Base-by-base conservation (phyloP, 2,888 invertebrate genomes). In the Drosophila parthenogenetica region DNA sequence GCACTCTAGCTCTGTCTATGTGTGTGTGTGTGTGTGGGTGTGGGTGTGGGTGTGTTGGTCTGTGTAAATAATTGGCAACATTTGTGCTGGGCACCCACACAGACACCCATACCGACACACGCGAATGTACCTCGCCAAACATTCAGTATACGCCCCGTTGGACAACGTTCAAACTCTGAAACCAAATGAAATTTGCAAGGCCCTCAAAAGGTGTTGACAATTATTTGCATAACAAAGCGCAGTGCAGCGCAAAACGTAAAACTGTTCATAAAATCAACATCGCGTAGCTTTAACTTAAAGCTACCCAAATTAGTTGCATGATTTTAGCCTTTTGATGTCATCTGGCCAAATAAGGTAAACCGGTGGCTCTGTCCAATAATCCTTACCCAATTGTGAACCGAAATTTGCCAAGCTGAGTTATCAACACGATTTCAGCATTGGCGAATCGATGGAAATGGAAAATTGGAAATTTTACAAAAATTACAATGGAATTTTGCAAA, bases 201-300 rank as follows among this genome's bases (percentile, higher is more conserved):
- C 89, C 80, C 81, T 73, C 45, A 80, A 80, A 89, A 89, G 85
- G 85, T 85, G 85, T 85, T 85, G 85, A 89, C 87, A 85, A 89
- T 81, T 87, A 89, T 89, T 85, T 87, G 85, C 85, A 85, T 89
- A 89, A 85, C 89, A 85, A 89, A 89, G 85, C 87, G 74, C 73
- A 83, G 70, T 69, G 78, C 78, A 67, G 57, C n/a, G 16, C 57
- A 32, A 57, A 63, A 35, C 48, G 69, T 10, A 68, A 73, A 73
- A 64, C 57, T 63, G 74, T 68, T 61, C 64, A 75, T 49, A 61
- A 60, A 60, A 67, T 78, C 74, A 73, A 67, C 78, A 73, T 53
- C 35, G 57, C 35, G 57, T 25, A 16, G 62, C 73, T 58, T 78
- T 78, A 78, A 73, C 53, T 64, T 77, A 43, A 75, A 75, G 67